Evolutionary conservation across 2,113 vertebrate genomes (phyloP).

Genomic region (Camelus dromedarius): DNA sequence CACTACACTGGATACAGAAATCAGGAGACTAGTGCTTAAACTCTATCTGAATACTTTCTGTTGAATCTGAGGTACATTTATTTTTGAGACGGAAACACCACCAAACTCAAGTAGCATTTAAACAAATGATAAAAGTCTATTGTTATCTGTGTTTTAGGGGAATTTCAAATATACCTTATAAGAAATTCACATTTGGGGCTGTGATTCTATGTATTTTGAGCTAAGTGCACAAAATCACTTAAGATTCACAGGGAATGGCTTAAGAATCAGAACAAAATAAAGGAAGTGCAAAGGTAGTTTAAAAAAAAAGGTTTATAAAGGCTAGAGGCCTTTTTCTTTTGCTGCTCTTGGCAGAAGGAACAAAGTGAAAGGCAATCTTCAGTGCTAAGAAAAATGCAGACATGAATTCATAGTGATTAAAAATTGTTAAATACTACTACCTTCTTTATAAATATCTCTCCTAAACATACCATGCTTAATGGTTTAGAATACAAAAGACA

Average conservation of each 20-base stretch:
- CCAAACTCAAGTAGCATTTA: constrained; percentile 16
- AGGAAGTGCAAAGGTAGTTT: not conserved
- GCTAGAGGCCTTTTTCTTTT: not conserved
- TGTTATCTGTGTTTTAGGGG: constrained; percentile 2
- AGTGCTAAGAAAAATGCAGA: constrained; percentile 57
- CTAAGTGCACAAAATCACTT: constrained; percentile 36
- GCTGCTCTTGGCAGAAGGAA: constrained; percentile 48
- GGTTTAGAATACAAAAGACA: constrained; percentile 54
- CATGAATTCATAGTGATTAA: constrained; percentile 51
- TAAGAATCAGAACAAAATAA: constrained; percentile 43
- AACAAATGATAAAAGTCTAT: constrained; percentile 9
- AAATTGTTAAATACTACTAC: constrained; percentile 66
- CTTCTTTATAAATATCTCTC: constrained; percentile 54
- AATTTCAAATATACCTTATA: constrained; percentile 49
- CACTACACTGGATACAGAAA: not conserved
- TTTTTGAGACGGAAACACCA: constrained; percentile 44
- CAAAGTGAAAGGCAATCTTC: constrained; percentile 49
- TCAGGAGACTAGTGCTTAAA: not conserved
- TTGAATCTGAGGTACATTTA: not conserved
- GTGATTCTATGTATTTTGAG: not conserved
- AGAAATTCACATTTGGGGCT: constrained; percentile 27
- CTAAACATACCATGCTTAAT: constrained; percentile 58
- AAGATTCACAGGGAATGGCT: constrained; percentile 45
- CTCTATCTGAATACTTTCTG: constrained; percentile 47
- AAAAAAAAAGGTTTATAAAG: not conserved